These are phyloP conservation scores for Drosophila takahashii DNA, from an alignment of 1,140 invertebrate genomes.

Conservation along the genomic window DNA sequence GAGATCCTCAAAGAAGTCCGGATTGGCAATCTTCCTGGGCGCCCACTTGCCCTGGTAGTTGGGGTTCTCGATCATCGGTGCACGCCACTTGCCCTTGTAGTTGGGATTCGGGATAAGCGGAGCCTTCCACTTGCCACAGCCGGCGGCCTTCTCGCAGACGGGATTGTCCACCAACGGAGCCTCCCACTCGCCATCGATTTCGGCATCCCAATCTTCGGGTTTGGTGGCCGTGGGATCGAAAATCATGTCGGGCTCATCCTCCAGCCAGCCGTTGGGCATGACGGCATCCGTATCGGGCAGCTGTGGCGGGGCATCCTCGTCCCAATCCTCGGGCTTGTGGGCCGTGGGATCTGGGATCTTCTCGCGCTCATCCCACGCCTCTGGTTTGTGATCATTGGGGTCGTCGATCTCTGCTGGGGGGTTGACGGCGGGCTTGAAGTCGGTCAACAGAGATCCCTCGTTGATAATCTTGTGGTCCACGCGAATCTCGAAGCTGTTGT, in stretches of 20 bases:
- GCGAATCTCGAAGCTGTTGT: constrained; percentile 92
- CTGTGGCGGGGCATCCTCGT: constrained; percentile 95
- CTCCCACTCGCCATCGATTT: constrained; percentile 99
- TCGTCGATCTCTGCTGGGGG: constrained; percentile 98
- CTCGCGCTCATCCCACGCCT: constrained; percentile 98
- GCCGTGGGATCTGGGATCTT: constrained; percentile 96
- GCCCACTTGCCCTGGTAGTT: constrained; percentile 98
- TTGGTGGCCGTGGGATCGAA: constrained; percentile 94
- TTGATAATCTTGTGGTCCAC: constrained; percentile 93
- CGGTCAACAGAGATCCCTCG: constrained; percentile 93
- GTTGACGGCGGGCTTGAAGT: constrained; percentile 97
- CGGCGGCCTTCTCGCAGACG: constrained; percentile 91
- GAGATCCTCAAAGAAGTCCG: constrained; percentile 96
- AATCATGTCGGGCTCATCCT: constrained; percentile 95
- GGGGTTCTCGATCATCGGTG: constrained; percentile 96
- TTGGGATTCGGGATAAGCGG: constrained; percentile 95
- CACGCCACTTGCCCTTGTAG: constrained; percentile 96
- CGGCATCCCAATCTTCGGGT: constrained; percentile 98
- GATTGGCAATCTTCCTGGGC: constrained; percentile 94
- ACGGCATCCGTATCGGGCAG: constrained; percentile 94
- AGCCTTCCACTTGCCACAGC: constrained; percentile 96
- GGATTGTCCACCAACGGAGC: constrained; percentile 97
- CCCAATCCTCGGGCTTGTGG: constrained; percentile 96
- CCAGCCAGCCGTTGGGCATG: constrained; percentile 97
- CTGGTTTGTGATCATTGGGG: constrained; percentile 94